Conservation (phyloP, 2,113 vertebrate species). For the Peromyscus californicus region DNA sequence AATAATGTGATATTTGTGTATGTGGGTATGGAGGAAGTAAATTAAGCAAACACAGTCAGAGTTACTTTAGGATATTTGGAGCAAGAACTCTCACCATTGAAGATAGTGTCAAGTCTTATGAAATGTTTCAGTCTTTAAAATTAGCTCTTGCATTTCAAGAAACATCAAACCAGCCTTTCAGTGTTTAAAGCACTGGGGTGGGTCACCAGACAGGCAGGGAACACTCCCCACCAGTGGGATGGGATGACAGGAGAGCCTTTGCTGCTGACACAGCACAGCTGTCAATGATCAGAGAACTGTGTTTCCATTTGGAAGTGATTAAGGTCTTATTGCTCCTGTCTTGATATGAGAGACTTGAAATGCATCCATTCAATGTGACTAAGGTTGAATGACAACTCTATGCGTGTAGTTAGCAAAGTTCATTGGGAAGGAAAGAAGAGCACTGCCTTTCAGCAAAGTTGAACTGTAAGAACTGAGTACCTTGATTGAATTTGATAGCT, state of each 20-base stretch:
- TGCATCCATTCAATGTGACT: slow-evolving; percentile 76
- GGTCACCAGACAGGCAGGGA: neutral
- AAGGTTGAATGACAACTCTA: slow-evolving; percentile 82
- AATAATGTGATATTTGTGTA: slow-evolving; percentile 65
- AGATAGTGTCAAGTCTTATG: neutral
- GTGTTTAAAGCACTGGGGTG: neutral
- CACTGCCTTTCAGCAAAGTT: slow-evolving; percentile 68
- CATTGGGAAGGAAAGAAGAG: slow-evolving; percentile 68
- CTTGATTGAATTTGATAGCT: slow-evolving; percentile 74
- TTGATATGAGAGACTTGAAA: slow-evolving; percentile 81
- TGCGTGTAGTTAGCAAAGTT: slow-evolving; percentile 82
- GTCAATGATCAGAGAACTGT: slow-evolving; percentile 67
- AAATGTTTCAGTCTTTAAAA: slow-evolving; percentile 63
- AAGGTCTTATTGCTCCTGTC: slow-evolving; percentile 81
- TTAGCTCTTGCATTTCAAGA: slow-evolving; percentile 35
- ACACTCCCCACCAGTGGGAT: neutral
- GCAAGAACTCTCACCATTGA: slow-evolving; percentile 71
- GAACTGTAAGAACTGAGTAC: slow-evolving; percentile 65
- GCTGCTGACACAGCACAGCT: slow-evolving; percentile 35
- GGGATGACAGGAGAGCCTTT: neutral
- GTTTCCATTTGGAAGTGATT: slow-evolving; percentile 82
- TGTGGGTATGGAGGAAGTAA: slow-evolving; percentile 79
- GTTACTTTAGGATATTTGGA: slow-evolving; percentile 77
- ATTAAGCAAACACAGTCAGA: slow-evolving; percentile 79
- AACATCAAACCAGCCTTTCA: neutral